Base-by-base conservation (phyloP, 1,140 invertebrate genomes). In the Drosophila pachea region DNA sequence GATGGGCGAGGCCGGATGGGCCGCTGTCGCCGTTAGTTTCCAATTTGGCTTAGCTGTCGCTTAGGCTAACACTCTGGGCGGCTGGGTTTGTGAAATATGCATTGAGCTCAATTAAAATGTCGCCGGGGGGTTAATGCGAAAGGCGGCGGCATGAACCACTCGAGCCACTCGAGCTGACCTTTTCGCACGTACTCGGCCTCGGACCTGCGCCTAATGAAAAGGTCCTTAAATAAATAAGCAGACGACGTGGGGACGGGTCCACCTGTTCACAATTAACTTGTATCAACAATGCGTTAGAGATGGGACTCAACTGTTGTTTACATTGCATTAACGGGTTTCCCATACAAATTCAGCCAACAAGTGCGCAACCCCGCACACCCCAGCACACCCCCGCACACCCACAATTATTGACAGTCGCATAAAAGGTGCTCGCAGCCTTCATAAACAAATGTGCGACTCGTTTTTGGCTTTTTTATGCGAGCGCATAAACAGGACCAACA, bases 81-180 rank as follows among this genome's bases (percentile, higher is more conserved):
- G 16, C 53, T 38, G 8, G 47, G 63, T 55, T 71, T 68, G 83
- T 83, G 60, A 75, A 83, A 72, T 70, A 78, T 75, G 64, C 73
- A 83, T 60, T 59, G 36, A 50, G 64, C 74, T 61, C 79, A 83
- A 83, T 73, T 73, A 83, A 74, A 77, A 75, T 72, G 53, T 62
- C 66, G 59, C 29, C 58, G 58, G 60, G 31, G 58, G 60, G 31
- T 43, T 69, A 52, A 47, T 59, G 33, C 16, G 42, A 47, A 43
- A 59, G 6, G 31, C 11, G 6, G 31, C 11, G 32, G 40, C 14
- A 16, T 31, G 43, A 59, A 14, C 8, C 35, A 52, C 16, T 50
- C 3, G 33, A 12, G 49, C 8, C 35, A 52, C 16, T 50, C 3
- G 33, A 12, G 49, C 40, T 7, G n/a, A 16, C 36, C 50, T 32